Evolutionary conservation across 2,888 invertebrate species (phyloP), one percentile per base, ranked within the genome.

Genomic region (Neria commutata): DNA sequence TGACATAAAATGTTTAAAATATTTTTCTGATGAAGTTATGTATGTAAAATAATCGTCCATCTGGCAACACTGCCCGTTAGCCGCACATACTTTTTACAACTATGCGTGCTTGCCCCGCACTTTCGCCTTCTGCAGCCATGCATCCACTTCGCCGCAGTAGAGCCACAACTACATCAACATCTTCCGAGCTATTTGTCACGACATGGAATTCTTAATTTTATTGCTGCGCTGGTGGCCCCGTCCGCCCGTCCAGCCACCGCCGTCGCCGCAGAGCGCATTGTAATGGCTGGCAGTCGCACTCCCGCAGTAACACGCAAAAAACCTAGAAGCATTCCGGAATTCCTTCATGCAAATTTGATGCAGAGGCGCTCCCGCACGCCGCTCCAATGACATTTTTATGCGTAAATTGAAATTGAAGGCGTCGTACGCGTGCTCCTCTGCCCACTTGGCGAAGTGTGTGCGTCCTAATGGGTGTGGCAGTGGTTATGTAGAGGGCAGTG

Each of bases 191-290:
- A 73, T 76, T 76, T 76, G 77, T 76, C 76, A 76, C 75, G 76
- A 76, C 74, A 74, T 72, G 74, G 74, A 76, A 76, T 76, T 76
- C 74, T 71, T 76, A 75, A 76, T 76, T 76, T 76, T 75, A 76
- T 75, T 75, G 71, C 72, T 48, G 67, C 66, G 67, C 70, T 67
- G 67, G 67, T 67, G n/a, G n/a, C n/a, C n/a, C n/a, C n/a, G n/a
- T n/a, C n/a, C n/a, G n/a, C n/a, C n/a, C n/a, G n/a, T n/a, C n/a
- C n/a, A n/a, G n/a, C n/a, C n/a, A n/a, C n/a, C n/a, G n/a, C n/a
- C n/a, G n/a, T n/a, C n/a, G 68, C 67, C 64, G 69, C 65, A 64
- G 63, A 63, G n/a, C 63, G 17, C n/a, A n/a, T n/a, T n/a, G n/a
- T 19, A 10, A 40, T 37, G 51, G 25, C 19, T 33, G 42, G 65